These are phyloP conservation scores for Eumerus sabulonum DNA, from an alignment of 2,888 invertebrate genomes.

Conservation along the genomic window DNA sequence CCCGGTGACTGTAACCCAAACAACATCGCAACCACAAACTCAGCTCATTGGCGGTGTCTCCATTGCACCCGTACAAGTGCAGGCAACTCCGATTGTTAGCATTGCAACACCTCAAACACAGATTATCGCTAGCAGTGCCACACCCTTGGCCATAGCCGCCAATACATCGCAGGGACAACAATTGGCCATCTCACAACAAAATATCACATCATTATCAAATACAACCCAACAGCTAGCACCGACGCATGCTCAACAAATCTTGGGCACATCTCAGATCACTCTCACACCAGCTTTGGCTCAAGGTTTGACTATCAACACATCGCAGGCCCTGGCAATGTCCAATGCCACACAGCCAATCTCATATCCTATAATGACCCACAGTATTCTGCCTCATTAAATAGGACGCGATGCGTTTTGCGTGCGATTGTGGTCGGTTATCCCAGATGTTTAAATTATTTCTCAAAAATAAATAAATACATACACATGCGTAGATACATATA, in stretches of 20 bases:
- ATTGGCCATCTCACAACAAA: constrained; percentile 70
- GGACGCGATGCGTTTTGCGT: constrained; percentile 1
- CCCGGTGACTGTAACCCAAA: constrained; percentile 82
- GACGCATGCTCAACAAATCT: constrained; percentile 70
- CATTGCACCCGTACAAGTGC: constrained; percentile 80
- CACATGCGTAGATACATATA: no score
- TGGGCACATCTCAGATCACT: constrained; percentile 72
- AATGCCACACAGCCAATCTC: constrained; percentile 83
- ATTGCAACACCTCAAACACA: constrained; percentile 80
- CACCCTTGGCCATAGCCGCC: constrained; percentile 70
- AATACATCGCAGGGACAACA: constrained; percentile 71
- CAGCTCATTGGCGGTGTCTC: constrained; percentile 80
- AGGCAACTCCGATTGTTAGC: constrained; percentile 81
- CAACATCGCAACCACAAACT: constrained; percentile 80
- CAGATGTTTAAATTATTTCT: constrained; percentile 21
- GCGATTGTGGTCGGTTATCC: neutral
- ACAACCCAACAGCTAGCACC: constrained; percentile 66
- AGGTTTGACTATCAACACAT: constrained; percentile 78
- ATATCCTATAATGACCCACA: constrained; percentile 84
- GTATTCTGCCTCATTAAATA: constrained; percentile 75
- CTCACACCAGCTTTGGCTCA: constrained; percentile 70
- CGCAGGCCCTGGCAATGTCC: constrained; percentile 81
- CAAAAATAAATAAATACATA: neutral
- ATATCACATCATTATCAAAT: constrained; percentile 69
- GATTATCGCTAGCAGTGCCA: constrained; percentile 69